phyloP scores from a whole-genome alignment of 2,113 vertebrate genomes.

The Tetrax tetrax region DNA sequence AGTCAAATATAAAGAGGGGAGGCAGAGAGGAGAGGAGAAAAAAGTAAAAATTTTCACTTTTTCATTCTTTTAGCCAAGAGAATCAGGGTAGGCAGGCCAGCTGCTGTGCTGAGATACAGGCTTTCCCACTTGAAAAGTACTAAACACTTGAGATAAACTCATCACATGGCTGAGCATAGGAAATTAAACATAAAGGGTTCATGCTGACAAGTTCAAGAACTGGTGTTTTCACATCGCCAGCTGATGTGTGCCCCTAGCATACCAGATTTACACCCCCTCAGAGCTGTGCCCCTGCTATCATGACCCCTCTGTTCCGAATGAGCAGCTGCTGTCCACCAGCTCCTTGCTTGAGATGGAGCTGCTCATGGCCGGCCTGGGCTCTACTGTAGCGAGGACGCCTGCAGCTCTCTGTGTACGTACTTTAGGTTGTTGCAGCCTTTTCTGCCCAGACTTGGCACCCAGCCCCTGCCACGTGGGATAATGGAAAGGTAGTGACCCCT shows the following conservation, averaged over 20 bases:
- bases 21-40: neutral
- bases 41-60: neutral
- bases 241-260: accelerated
- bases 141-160: neutral
- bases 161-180: neutral
- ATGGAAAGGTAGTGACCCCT: neutral
- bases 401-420: too few relatives aligned
- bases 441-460: neutral
- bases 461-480: neutral
- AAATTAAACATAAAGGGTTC: neutral
- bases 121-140: neutral
- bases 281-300: accelerated
- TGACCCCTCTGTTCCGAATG: neutral
- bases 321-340: neutral
- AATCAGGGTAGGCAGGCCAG: neutral
- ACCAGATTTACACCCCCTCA: accelerated
- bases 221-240: neutral
- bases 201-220: neutral
- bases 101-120: neutral
- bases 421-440: neutral
- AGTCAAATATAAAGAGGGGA: neutral
- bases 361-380: neutral
- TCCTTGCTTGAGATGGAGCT: neutral
- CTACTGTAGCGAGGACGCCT: accelerated
- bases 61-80: neutral